These are phyloP conservation scores for Nematolebias whitei DNA, from an alignment of 2,113 vertebrate genomes.

Conservation along the genomic window DNA sequence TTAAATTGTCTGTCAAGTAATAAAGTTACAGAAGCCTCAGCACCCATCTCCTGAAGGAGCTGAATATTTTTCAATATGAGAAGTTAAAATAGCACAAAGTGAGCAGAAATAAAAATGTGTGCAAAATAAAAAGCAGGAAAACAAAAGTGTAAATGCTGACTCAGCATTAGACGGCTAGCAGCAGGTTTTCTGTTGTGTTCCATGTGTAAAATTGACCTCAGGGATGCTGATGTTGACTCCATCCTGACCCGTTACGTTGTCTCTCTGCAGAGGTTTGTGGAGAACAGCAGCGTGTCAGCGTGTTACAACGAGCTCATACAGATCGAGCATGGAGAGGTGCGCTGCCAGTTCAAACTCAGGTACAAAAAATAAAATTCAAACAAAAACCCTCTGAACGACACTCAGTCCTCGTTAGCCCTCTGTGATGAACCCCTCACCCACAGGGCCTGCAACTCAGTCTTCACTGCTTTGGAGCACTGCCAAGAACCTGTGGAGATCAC, in stretches of 20 bases:
- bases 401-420: neutral
- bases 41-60: no score
- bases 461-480: slow-evolving; percentile 92
- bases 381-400: neutral
- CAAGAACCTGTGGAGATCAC: slow-evolving; percentile 97
- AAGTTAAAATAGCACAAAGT: no score
- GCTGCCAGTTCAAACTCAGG: slow-evolving; percentile 95
- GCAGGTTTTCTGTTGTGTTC: neutral
- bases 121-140: no score
- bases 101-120: no score
- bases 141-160: no score
- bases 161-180: no score
- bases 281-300: slow-evolving; percentile 88
- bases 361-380: no score
- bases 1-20: no score
- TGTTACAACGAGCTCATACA: slow-evolving; percentile 97
- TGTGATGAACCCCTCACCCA: slow-evolving; percentile 30
- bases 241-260: slow-evolving; percentile 42
- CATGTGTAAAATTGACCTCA: slow-evolving; percentile 35
- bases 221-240: slow-evolving; percentile 6
- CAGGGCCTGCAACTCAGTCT: slow-evolving; percentile 93
- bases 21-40: no score
- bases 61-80: no score
- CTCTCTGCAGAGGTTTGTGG: slow-evolving; percentile 86
- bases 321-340: slow-evolving; percentile 91